These are phyloP conservation scores for Alitta virens DNA, from an alignment of 2,888 invertebrate genomes.

Conservation along the genomic window DNA sequence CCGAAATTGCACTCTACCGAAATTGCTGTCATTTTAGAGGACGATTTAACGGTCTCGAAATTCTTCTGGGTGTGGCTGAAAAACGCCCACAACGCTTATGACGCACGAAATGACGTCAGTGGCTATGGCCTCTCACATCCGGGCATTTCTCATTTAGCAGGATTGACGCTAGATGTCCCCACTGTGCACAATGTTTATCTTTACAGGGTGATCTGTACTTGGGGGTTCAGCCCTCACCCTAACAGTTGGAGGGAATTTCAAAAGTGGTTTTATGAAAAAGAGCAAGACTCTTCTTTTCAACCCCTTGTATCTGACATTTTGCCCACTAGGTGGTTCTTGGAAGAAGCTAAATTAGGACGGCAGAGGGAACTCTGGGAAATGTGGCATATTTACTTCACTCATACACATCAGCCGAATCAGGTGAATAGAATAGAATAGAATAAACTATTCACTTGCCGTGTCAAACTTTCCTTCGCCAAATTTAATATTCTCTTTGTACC, in stretches of 20 bases:
- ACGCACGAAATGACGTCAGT: slow-evolving; percentile 28
- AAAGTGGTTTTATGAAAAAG: slow-evolving; percentile 19
- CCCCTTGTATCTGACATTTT: slow-evolving; percentile 25
- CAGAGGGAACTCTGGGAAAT: slow-evolving; percentile 27
- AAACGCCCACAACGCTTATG: slow-evolving; percentile 36
- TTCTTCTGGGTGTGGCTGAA: slow-evolving; percentile 39
- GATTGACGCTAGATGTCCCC: slow-evolving; percentile 17
- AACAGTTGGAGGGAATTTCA: slow-evolving; percentile 25
- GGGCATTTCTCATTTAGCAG: slow-evolving; percentile 11
- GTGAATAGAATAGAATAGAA: too few species aligned
- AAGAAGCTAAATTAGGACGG: slow-evolving; percentile 1
- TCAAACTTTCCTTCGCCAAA: too few species aligned
- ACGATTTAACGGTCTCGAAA: slow-evolving; percentile 38
- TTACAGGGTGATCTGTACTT: slow-evolving; percentile 25
- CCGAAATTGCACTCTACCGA: slow-evolving; percentile 33
- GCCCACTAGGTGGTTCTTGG: slow-evolving; percentile 26
- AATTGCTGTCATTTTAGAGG: slow-evolving; percentile 41
- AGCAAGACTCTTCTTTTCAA: slow-evolving; percentile 12
- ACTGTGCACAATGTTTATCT: slow-evolving; percentile 28
- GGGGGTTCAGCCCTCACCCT: slow-evolving; percentile 28
- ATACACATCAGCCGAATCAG: slow-evolving; percentile 6
- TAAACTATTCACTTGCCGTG: too few species aligned
- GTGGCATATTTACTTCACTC: slow-evolving; percentile 27
- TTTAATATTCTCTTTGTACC: too few species aligned
- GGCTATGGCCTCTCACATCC: slow-evolving; percentile 32